Conservation (phyloP, 2,888 invertebrate genomes). For the Lysandra coridon region DNA sequence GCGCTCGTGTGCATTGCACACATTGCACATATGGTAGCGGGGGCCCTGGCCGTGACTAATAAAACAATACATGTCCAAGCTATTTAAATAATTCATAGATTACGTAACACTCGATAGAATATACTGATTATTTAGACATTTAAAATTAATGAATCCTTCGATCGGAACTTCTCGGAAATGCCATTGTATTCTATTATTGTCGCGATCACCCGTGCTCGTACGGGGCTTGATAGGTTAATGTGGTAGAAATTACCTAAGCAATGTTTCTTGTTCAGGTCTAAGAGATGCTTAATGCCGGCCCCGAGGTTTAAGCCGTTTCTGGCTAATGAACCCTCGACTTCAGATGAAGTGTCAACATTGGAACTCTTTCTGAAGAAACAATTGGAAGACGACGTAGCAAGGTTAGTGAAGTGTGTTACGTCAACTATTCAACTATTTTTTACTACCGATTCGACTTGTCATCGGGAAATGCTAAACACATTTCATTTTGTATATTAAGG, state of each 20-base stretch:
- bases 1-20: too few species aligned
- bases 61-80: constrained; percentile 3
- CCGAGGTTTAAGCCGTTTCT: constrained; percentile 61
- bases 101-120: neutral
- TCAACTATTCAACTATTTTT: neutral
- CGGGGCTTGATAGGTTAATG: neutral
- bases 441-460: neutral
- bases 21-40: too few species aligned
- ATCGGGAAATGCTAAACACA: neutral
- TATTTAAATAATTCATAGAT: neutral
- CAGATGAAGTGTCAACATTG: constrained; percentile 62
- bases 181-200: too few species aligned
- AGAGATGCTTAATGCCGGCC: constrained; percentile 74
- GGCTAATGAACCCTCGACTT: constrained; percentile 58
- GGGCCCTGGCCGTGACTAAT: neutral
- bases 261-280: constrained; percentile 46
- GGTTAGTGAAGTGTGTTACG: constrained; percentile 47
- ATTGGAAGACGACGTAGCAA: constrained; percentile 70
- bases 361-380: constrained; percentile 63
- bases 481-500: neutral
- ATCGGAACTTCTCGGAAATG: too few species aligned
- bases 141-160: neutral
- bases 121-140: neutral
- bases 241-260: neutral
- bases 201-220: too few species aligned